These are phyloP conservation scores for Urechis unicinctus DNA, from an alignment of 2,888 invertebrate genomes.

Conservation along the genomic window DNA sequence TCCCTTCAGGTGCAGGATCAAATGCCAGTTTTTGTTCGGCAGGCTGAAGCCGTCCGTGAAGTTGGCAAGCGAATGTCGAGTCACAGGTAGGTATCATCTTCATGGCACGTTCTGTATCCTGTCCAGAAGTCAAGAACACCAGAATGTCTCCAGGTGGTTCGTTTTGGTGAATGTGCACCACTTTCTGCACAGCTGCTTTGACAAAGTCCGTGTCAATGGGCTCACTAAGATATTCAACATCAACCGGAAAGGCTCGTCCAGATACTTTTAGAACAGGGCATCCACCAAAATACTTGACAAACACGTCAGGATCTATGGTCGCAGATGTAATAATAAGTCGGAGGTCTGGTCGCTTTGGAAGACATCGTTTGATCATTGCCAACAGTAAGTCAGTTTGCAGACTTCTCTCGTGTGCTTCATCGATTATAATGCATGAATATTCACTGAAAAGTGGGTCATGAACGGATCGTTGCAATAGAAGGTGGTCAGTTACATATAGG, in stretches of 20 bases:
- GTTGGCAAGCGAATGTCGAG: slow-evolving; percentile 19
- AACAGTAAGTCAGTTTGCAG: slow-evolving; percentile 48
- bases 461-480: slow-evolving; percentile 42
- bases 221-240: slow-evolving; percentile 23
- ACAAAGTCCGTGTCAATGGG: slow-evolving; percentile 22
- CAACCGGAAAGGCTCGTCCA: slow-evolving; percentile 46
- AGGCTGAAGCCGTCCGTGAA: slow-evolving; percentile 40
- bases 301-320: slow-evolving; percentile 44
- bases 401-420: slow-evolving; percentile 50
- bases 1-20: slow-evolving; percentile 22
- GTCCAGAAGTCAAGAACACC: slow-evolving; percentile 47
- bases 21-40: slow-evolving; percentile 44
- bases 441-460: slow-evolving; percentile 28
- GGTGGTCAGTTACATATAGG: slow-evolving; percentile 45
- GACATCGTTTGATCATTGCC: slow-evolving; percentile 40
- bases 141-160: slow-evolving; percentile 44
- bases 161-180: slow-evolving; percentile 30
- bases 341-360: slow-evolving; percentile 33
- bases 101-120: slow-evolving; percentile 40
- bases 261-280: slow-evolving; percentile 37
- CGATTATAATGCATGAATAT: no score
- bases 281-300: slow-evolving; percentile 37
- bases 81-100: slow-evolving; percentile 11
- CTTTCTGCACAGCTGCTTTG: slow-evolving; percentile 32
- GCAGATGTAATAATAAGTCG: slow-evolving; percentile 48